Percentiles rank a stretch among this genome's conserved stretches.
Evolutionary conservation across 2,888 invertebrate genomes (phyloP).

Genomic region (Ditula angustiorana): DNA sequence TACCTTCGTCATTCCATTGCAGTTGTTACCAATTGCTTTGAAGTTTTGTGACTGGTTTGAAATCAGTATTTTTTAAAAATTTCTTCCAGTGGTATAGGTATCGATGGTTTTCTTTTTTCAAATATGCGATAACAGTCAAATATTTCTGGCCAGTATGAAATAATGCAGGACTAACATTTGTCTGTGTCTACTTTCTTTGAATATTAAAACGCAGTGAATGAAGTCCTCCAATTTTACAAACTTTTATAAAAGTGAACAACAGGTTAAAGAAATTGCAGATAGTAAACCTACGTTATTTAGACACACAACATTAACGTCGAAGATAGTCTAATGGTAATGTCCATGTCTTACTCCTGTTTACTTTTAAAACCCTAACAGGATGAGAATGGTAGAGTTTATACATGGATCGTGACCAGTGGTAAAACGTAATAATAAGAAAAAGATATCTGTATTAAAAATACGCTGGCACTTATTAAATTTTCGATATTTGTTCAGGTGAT

Average conservation of each 20-base stretch:
- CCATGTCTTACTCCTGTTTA: neutral
- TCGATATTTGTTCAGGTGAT: too few species aligned
- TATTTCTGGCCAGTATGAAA: neutral
- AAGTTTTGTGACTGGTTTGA: conserved; percentile 2
- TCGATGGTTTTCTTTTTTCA: neutral
- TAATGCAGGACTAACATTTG: neutral
- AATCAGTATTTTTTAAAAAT: neutral
- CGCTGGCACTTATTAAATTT: too few species aligned
- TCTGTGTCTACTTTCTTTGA: too few species aligned
- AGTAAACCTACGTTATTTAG: neutral
- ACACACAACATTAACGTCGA: neutral
- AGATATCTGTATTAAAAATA: too few species aligned
- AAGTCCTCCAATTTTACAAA: too few species aligned
- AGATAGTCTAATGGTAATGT: neutral
- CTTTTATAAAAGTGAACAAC: too few species aligned
- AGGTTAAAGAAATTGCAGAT: neutral
- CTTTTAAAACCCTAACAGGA: neutral
- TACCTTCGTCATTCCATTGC: conserved; percentile 56
- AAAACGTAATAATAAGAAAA: too few species aligned
- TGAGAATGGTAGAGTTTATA: too few species aligned
- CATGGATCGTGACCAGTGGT: too few species aligned
- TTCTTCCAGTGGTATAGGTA: neutral
- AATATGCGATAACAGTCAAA: neutral
- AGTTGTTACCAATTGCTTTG: conserved; percentile 40
- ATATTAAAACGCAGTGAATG: too few species aligned